Conservation (phyloP, 2,797 vertebrate genomes). For the Eulemur coronatus region DNA sequence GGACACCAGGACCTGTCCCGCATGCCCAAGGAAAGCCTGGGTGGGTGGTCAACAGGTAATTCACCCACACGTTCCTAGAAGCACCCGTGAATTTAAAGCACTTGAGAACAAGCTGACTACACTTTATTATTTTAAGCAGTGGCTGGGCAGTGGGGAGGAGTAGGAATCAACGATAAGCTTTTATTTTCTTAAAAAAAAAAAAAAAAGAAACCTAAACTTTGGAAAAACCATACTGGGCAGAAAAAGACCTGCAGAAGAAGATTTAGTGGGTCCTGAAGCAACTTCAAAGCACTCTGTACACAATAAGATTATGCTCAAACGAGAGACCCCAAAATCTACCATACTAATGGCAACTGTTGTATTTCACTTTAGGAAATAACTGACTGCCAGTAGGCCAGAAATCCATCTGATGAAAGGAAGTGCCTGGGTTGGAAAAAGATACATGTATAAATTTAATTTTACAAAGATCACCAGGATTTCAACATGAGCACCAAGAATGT, state of each 20-base stretch:
- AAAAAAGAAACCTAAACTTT: background rate
- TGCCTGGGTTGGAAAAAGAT: background rate
- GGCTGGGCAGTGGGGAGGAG: background rate
- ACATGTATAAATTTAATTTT: background rate
- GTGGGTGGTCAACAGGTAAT: background rate
- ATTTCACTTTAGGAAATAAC: conserved; percentile 11
- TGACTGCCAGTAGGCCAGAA: background rate
- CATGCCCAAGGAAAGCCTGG: background rate
- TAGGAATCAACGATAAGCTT: background rate
- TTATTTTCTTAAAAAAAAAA: background rate
- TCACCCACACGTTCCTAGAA: background rate
- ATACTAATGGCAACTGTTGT: background rate
- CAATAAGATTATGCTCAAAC: background rate
- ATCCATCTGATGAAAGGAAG: background rate
- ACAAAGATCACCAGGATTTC: background rate
- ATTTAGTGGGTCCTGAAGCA: background rate
- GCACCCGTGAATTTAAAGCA: background rate
- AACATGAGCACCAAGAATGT: background rate
- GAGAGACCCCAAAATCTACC: conserved; percentile 2
- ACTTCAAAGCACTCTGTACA: conserved; percentile 13
- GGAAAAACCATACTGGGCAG: background rate
- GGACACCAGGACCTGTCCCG: background rate
- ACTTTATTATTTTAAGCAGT: background rate
- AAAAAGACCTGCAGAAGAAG: background rate
- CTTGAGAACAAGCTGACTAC: background rate